Evolutionary conservation across 2,113 vertebrate species (phyloP), one percentile per base, ranked within the genome.

Genomic region (Hylia prasina): DNA sequence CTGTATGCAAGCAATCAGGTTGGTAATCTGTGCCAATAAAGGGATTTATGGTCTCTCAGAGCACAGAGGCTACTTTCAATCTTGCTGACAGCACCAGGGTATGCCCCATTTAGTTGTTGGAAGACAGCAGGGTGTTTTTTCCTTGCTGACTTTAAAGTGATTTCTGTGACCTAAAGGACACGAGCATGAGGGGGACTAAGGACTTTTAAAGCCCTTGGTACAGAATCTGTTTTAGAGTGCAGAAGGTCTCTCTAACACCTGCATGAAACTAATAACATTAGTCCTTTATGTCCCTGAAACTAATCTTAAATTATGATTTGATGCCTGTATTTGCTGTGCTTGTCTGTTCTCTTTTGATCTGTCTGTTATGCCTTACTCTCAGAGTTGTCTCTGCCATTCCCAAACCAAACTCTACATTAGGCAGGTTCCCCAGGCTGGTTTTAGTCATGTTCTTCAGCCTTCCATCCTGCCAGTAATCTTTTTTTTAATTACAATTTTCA

Each of bases 11-110:
- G 91, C 82, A 83, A 94, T 93, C 78, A 25, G 2, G 70, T 37
- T 75, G 63, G 40, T 90, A 72, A 93, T 93, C 85, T 89, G 57
- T 78, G 79, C 90, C 89, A 93, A 69, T 95, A 90, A 94, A 87
- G 76, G 91, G 79, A 85, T 96, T 95, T 90, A 89, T 88, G 12
- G 10, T 76, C 68, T 89, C 85, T 12, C 37, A 48, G 77, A 51
- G 48, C 64, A 39, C n/a, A n/a, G 69, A 94, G 89, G 56, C 69
- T 75, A 15, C 5, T 17, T 56, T 96, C 91, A 94, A 6, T 89
- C 87, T 94, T 95, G 86, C 88, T 94, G 91, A 89, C 94, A 91
- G 83, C 60, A 39, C 40, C 5, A 42, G n/a, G 61, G 84, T 92
- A 83, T 75, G 91, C 69, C 89, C 82, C 65, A 75, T 94, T 94